Evolutionary conservation across 2,113 vertebrate genomes (phyloP).

Genomic region (Grus americana): DNA sequence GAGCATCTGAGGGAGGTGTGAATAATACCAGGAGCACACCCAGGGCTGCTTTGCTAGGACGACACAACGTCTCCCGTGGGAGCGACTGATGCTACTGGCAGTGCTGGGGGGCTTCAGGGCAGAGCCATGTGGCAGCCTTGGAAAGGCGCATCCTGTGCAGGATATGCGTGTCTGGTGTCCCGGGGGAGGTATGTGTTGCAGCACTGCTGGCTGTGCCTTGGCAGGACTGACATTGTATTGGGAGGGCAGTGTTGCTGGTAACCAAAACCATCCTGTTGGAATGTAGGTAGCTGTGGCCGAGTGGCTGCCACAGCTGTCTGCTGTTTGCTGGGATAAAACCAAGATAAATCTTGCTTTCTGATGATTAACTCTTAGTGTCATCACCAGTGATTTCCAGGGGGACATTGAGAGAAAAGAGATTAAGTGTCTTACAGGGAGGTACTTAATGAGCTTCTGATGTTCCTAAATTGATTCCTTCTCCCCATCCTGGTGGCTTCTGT

Average conservation of each 20-base stretch:
- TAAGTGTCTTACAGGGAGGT: neutral
- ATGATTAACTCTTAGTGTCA: constrained; percentile 1
- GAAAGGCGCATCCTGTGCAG: neutral
- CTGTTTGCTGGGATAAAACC: neutral
- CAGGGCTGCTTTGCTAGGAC: neutral
- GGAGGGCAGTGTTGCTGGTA: neutral
- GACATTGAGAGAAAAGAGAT: neutral
- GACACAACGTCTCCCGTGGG: neutral
- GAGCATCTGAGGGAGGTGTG: neutral
- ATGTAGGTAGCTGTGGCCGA: neutral
- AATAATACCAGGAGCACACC: neutral
- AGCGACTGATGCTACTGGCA: neutral
- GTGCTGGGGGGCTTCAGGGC: neutral
- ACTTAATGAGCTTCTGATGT: constrained; percentile 15
- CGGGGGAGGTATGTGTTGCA: rapidly evolving
- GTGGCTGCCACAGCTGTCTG: neutral
- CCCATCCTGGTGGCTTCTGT: neutral
- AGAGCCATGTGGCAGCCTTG: neutral
- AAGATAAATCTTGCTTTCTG: neutral
- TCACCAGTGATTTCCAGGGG: neutral
- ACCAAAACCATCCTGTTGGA: neutral
- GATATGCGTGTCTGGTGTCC: rapidly evolving
- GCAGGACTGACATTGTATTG: neutral
- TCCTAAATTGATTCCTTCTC: neutral
- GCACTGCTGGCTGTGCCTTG: neutral